Base-by-base conservation (phyloP, 1,140 invertebrate species). In the Heterodera schachtii region DNA sequence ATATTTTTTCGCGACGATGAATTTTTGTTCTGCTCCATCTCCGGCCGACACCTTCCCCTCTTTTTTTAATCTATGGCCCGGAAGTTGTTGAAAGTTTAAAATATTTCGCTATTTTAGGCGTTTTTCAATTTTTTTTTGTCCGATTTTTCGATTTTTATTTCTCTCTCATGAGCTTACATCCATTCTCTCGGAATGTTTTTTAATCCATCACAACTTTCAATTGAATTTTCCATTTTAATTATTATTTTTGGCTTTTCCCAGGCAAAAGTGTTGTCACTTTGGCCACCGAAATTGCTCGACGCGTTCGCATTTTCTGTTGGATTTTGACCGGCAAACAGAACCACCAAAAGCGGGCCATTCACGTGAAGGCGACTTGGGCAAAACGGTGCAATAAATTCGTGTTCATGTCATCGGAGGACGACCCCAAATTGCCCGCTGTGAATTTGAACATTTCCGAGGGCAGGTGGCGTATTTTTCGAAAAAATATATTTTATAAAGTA, bases 351-450 rank as follows among this genome's bases (percentile, higher is more conserved):
- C 96, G 96, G 90, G 96, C 96, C 0, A 92, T 92, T 31, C 95
- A 97, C 85, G 95, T 98, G 0, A 96, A 96, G 90, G 93, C 94
- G 3, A 98, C 97, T 0, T 99, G 97, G 97, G 96, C 94, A 0
- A 94, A 94, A 88, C 91, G 96, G 43, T 98, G 96, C 89, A 97
- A 97, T 89, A 93, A 85, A 76, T 87, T 87, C 73, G 43, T 83
- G 6, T 89, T 85, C 78, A 90, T 91, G 83, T 90, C 90, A 13
- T 90, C 89, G 9, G 85, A 85, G 70, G 86, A 87, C 31, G 89
- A 89, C 57, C 79, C 81, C 6, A 79, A 79, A 43, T 85, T 92
- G 21, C 92, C 91, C 16, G 85, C 91, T 9, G 85, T 93, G 43
- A 90, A 90, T 66, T 85, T 93, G 43, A 86, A 91, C 67, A 94